A percentile compares a stretch with the other conserved stretches of the same genome.
phyloP scores from a whole-genome alignment of 2,113 vertebrate genomes.

The Atlantisia rogersi region DNA sequence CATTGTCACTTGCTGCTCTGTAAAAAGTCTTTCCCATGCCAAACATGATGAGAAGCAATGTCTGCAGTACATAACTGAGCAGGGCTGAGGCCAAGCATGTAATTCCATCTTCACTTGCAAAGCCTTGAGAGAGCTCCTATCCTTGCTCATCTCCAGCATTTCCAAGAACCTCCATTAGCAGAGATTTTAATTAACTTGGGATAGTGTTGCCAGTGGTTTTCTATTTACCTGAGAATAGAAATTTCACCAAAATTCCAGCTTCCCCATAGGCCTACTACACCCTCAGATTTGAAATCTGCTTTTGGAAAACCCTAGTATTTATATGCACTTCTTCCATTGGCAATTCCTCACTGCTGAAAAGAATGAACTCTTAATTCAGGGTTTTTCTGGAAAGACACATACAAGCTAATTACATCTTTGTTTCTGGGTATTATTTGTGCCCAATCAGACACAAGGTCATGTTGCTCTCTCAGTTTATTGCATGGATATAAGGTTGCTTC shows the following conservation, averaged over 20 bases:
- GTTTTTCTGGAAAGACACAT: background rate
- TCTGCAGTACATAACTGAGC: background rate
- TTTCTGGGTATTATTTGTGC: background rate
- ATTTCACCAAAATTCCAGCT: background rate
- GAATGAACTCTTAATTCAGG: background rate
- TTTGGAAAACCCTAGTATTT: background rate
- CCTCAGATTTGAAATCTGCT: background rate
- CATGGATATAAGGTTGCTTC: background rate
- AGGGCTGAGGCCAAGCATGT: background rate
- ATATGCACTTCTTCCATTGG: background rate
- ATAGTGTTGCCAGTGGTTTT: background rate
- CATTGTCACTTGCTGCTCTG: background rate
- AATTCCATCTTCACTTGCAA: background rate
- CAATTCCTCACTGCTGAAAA: background rate
- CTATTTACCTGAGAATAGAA: background rate
- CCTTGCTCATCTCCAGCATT: background rate
- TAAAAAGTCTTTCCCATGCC: background rate
- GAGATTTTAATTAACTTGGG: background rate
- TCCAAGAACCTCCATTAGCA: background rate
- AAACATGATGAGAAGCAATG: background rate
- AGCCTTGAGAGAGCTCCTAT: background rate
- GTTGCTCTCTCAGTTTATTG: background rate
- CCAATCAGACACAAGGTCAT: background rate
- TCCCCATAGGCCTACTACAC: background rate
- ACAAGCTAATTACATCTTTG: background rate